These are phyloP conservation scores for Limnodromus scolopaceus DNA, from an alignment of 2,797 vertebrate genomes.

Conservation along the genomic window DNA sequence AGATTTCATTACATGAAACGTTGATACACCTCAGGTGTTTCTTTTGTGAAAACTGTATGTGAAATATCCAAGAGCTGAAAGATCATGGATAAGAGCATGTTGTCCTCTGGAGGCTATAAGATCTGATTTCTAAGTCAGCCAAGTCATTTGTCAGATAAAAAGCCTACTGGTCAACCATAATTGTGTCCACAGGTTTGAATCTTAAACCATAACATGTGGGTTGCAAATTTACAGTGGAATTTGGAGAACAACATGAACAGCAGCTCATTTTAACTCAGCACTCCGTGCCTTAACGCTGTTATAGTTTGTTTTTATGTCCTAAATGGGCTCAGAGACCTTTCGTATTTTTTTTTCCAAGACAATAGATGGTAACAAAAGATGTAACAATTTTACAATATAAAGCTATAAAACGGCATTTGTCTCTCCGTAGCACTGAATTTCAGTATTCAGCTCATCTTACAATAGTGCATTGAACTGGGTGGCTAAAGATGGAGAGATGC, in stretches of 20 bases:
- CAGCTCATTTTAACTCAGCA: not conserved
- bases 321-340: conserved; percentile 20
- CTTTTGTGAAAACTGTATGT: conserved; percentile 63
- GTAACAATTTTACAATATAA: conserved; percentile 22
- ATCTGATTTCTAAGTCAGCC: conserved; percentile 66
- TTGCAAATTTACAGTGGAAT: conserved; percentile 49
- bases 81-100: conserved; percentile 21
- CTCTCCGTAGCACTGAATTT: conserved; percentile 37
- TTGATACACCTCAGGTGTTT: conserved; percentile 67
- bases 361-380: conserved; percentile 16
- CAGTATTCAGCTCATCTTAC: conserved; percentile 46
- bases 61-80: conserved; percentile 64
- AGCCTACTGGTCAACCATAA: conserved; percentile 66
- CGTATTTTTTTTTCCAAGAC: conserved; percentile 36
- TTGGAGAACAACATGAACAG: not conserved
- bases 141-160: conserved; percentile 66
- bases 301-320: conserved; percentile 17
- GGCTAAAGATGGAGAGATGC: conserved; percentile 44
- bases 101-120: conserved; percentile 49
- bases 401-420: not conserved
- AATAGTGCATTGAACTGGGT: conserved; percentile 35
- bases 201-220: conserved; percentile 25
- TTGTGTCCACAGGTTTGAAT: conserved; percentile 70
- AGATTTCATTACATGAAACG: conserved; percentile 66
- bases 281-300: not conserved